Evolutionary conservation across 1,140 invertebrate species (phyloP).

Genomic region (Melipona quadrifasciata): DNA sequence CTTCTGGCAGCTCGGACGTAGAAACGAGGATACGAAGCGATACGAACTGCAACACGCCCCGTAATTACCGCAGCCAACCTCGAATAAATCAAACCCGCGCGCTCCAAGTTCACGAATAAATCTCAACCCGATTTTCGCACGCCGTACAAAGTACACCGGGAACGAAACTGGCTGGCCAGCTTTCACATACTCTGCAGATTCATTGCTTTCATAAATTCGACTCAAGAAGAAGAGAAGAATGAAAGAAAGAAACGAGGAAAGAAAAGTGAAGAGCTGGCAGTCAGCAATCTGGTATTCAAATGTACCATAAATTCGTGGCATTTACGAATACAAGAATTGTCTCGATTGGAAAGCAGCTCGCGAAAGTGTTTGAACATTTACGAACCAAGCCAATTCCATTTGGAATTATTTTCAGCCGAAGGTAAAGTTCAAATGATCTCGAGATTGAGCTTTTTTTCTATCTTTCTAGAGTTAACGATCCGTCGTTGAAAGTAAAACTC

Average conservation of each 20-base stretch:
- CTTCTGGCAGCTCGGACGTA: not conserved
- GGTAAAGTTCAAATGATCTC: too few species aligned
- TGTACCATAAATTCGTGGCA: not conserved
- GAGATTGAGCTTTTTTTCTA: too few species aligned
- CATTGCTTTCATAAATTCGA: not conserved
- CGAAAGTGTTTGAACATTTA: too few species aligned
- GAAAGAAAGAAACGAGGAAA: not conserved
- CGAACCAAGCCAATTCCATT: too few species aligned
- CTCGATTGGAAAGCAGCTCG: too few species aligned
- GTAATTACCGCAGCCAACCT: not conserved
- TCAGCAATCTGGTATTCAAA: constrained; percentile 5
- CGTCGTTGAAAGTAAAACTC: too few species aligned
- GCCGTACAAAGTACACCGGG: not conserved
- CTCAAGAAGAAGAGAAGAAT: not conserved
- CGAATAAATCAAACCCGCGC: not conserved
- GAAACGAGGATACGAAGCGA: not conserved
- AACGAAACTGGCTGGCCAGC: not conserved
- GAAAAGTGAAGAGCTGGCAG: not conserved
- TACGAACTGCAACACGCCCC: not conserved
- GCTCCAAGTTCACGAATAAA: not conserved
- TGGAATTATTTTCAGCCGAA: too few species aligned
- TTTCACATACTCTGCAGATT: not conserved
- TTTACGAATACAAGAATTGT: not conserved
- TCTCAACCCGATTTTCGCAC: not conserved
- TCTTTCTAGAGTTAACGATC: too few species aligned